phyloP scores from a whole-genome alignment of 2,113 vertebrate species.

The Cyphomyrus discorhynchus region DNA sequence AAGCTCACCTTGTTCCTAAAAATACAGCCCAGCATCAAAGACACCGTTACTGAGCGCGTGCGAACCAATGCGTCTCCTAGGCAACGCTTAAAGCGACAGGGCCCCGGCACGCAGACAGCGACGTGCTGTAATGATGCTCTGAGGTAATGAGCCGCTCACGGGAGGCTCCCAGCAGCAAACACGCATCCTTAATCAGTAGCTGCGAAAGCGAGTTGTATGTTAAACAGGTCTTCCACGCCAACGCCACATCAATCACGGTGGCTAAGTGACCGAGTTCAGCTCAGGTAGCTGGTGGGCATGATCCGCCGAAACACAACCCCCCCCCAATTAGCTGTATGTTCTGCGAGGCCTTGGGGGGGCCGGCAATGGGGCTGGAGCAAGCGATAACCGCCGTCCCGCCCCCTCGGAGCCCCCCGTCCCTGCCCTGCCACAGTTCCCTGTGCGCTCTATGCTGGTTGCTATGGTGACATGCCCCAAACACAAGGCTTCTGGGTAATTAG shows the following conservation, averaged over 20 bases:
- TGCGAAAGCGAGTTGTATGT: not conserved
- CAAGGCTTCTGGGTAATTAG: constrained; percentile 57
- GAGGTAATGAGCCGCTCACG: not conserved
- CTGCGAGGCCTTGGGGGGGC: not conserved
- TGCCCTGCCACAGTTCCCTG: not conserved
- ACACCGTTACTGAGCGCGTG: not conserved
- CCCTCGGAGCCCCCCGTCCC: not conserved
- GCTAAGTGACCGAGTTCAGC: not conserved
- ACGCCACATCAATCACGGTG: not conserved
- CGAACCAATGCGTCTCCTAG: not conserved
- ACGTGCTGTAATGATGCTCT: not conserved
- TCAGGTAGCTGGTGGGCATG: not conserved
- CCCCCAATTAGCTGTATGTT: not conserved
- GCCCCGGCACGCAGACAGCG: not conserved
- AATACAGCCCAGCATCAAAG: constrained; percentile 9
- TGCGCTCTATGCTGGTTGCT: constrained; percentile 33
- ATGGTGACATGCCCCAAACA: constrained; percentile 48
- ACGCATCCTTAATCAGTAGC: not conserved
- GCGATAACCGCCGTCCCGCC: not conserved
- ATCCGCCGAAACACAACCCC: not conserved
- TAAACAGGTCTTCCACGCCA: not conserved
- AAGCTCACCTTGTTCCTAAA: constrained; percentile 15
- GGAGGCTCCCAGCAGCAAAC: not conserved
- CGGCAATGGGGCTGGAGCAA: not conserved
- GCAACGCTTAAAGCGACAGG: not conserved